phyloP scores from a whole-genome alignment of 2,113 vertebrate species.

The human (Homo sapiens) region DNA sequence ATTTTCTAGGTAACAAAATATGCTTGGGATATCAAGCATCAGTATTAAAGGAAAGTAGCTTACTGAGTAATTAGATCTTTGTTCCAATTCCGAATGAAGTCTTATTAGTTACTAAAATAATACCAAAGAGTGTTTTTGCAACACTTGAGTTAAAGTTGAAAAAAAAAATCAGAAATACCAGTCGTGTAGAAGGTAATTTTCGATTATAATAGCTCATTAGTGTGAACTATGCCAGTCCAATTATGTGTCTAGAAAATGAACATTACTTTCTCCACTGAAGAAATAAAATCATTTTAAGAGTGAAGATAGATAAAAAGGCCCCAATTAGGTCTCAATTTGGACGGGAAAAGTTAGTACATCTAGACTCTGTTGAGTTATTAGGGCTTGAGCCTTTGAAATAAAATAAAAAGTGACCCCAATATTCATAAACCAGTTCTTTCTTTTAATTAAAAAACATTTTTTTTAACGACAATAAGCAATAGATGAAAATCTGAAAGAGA shows the following conservation, averaged over 20 bases:
- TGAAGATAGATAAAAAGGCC: neutral
- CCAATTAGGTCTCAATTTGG: neutral
- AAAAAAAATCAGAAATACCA: neutral
- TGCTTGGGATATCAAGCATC: neutral
- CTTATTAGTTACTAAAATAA: neutral
- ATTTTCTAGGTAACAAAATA: neutral
- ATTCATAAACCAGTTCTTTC: neutral
- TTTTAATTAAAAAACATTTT: neutral
- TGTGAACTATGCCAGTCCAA: neutral
- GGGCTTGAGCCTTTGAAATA: neutral
- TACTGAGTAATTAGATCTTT: neutral
- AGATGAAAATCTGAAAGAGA: neutral
- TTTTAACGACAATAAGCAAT: neutral
- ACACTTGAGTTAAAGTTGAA: neutral
- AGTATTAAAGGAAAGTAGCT: neutral
- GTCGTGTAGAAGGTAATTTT: neutral
- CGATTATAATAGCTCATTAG: neutral
- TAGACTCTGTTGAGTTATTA: neutral
- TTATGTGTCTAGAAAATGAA: neutral
- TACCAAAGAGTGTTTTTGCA: neutral
- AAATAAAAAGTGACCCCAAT: neutral
- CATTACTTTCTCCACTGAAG: neutral
- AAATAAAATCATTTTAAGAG: neutral
- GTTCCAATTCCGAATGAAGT: neutral
- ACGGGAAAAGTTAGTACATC: neutral